Conservation (phyloP, 2,113 vertebrate genomes). For the Tachycineta bicolor region DNA sequence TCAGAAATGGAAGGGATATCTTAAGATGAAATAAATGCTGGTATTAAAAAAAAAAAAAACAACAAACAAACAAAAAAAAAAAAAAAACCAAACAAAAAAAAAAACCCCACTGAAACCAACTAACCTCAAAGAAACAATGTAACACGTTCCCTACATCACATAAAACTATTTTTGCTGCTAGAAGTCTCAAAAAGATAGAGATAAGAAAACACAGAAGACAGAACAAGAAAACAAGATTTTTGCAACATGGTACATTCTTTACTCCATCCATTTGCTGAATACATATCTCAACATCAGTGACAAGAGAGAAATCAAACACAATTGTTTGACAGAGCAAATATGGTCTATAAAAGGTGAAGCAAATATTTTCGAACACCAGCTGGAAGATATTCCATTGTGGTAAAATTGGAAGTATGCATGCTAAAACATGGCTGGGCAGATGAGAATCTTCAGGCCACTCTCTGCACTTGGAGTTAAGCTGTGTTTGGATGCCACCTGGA, state of each 20-base stretch:
- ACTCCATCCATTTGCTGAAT: background rate
- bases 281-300: background rate
- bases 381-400: background rate
- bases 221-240: background rate
- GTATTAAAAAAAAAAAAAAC: background rate
- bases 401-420: background rate
- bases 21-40: background rate
- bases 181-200: background rate
- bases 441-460: background rate
- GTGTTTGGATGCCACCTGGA: background rate
- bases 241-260: background rate
- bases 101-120: rapidly evolving
- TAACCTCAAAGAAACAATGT: background rate
- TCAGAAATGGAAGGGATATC: background rate
- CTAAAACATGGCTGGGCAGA: background rate
- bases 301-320: background rate
- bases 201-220: background rate
- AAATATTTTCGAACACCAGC: background rate
- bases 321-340: background rate
- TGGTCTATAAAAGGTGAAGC: background rate
- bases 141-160: background rate
- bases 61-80: no score
- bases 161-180: background rate
- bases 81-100: no score
- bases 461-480: background rate